phyloP scores from a whole-genome alignment of 2,113 vertebrate genomes.

The Tylochromis polylepis region DNA sequence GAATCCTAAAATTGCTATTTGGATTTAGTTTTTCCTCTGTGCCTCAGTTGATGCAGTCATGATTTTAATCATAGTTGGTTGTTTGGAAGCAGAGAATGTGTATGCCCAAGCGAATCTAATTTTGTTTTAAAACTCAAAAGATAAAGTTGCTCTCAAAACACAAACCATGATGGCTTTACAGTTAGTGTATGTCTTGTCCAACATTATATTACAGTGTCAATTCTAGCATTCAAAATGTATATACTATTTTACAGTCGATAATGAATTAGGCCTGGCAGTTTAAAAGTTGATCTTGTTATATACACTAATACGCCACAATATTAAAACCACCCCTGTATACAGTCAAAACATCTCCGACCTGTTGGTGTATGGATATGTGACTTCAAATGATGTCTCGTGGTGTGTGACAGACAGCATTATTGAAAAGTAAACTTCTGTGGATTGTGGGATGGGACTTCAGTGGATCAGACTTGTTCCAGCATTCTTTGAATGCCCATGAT shows the following conservation, averaged over 20 bases:
- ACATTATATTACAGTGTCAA: neutral
- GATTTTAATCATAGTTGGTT: conserved; percentile 27
- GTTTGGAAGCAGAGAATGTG: neutral
- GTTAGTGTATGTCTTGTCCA: neutral
- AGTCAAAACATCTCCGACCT: neutral
- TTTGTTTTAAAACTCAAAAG: neutral
- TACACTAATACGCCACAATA: neutral
- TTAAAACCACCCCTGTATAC: neutral
- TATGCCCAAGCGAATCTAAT: neutral
- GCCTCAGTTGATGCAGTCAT: conserved; percentile 17
- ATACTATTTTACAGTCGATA: neutral
- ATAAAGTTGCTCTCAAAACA: neutral
- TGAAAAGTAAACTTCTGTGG: neutral
- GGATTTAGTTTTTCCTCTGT: conserved; percentile 2
- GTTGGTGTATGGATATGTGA: neutral
- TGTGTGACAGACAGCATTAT: neutral
- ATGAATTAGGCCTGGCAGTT: neutral
- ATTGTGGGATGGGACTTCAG: neutral
- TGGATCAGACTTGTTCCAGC: neutral
- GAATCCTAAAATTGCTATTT: conserved; percentile 11
- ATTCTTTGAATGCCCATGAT: neutral
- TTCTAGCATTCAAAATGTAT: neutral
- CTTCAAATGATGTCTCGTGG: neutral
- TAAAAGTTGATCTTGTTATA: neutral
- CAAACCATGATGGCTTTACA: neutral